Evolutionary conservation across 2,797 vertebrate species (phyloP).

Genomic region (Lemur catta): DNA sequence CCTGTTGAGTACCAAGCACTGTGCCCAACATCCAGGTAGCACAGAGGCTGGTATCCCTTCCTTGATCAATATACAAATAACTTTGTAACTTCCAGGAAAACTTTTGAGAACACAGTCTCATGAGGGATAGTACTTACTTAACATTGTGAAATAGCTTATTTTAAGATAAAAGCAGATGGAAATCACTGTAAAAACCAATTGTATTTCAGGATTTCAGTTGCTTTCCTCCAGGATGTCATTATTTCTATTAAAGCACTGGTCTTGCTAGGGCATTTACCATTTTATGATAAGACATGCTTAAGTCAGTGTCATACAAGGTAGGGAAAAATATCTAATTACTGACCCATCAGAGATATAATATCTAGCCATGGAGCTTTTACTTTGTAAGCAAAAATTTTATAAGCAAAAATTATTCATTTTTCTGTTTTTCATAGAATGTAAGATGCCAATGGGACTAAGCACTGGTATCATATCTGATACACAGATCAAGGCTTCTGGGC

Average conservation of each 20-base stretch:
- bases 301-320: background rate
- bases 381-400: background rate
- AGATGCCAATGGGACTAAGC: constrained; percentile 90
- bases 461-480: constrained; percentile 88
- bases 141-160: background rate
- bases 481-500: constrained; percentile 88
- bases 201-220: background rate
- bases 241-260: background rate
- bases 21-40: background rate
- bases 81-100: background rate
- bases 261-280: background rate
- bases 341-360: background rate
- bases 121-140: background rate
- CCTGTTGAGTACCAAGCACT: background rate
- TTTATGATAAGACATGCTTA: background rate
- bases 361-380: background rate
- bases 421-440: constrained; percentile 86
- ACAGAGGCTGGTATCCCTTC: background rate
- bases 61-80: background rate
- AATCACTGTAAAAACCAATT: background rate
- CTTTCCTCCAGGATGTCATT: background rate
- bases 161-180: background rate
- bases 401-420: background rate
- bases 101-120: background rate
- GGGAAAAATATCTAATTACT: background rate